Conservation (phyloP, 2,888 invertebrate species). For the Scaptomyza flava region DNA sequence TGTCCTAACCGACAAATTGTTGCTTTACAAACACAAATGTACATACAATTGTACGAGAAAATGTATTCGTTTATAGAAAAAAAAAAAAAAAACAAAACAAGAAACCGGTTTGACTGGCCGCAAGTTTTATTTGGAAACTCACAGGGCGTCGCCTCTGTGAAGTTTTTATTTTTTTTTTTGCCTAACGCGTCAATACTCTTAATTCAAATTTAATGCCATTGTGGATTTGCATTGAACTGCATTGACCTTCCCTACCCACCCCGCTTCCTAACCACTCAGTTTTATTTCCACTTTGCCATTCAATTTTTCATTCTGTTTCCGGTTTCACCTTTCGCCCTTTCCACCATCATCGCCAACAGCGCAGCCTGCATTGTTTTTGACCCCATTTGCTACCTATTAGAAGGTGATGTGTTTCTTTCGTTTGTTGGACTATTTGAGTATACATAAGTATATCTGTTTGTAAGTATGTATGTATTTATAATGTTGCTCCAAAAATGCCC, state of each 20-base stretch:
- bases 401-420: conserved; percentile 22
- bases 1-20: conserved; percentile 60
- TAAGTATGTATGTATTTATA: neutral
- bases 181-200: conserved; percentile 36
- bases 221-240: conserved; percentile 44
- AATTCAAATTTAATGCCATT: conserved; percentile 65
- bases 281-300: conserved; percentile 21
- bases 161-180: neutral
- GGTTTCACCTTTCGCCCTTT: conserved; percentile 6
- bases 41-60: too few relatives aligned
- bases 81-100: neutral
- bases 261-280: neutral
- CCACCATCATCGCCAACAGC: neutral
- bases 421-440: neutral
- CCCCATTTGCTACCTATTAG: conserved; percentile 15
- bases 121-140: neutral
- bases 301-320: conserved; percentile 43
- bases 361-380: conserved; percentile 19
- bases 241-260: neutral
- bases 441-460: conserved; percentile 1
- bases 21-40: conserved; percentile 24
- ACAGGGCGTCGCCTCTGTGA: neutral
- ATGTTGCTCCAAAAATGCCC: conserved; percentile 2
- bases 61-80: neutral
- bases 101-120: neutral